A percentile compares a stretch with the other conserved stretches of the same genome.
Conservation (phyloP, 2,797 vertebrate genomes). For the Stomatorhinus walkeri region DNA sequence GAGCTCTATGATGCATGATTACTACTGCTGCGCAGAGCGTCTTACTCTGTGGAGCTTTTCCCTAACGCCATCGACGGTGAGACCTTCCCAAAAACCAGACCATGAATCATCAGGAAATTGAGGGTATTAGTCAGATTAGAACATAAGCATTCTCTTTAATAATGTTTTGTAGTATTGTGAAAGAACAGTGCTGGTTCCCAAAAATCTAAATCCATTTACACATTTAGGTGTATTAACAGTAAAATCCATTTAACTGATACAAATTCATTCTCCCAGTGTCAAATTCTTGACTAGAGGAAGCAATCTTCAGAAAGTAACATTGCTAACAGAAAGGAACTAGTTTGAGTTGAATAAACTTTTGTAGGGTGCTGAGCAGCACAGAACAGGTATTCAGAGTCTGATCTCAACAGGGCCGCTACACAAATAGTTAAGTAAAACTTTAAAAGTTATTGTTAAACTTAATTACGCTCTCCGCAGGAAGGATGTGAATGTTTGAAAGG, state of each 20-base stretch:
- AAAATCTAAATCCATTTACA: neutral
- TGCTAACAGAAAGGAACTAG: neutral
- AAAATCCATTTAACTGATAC: neutral
- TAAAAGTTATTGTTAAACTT: slow-evolving; percentile 19
- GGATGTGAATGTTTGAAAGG: slow-evolving; percentile 15
- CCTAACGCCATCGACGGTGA: neutral
- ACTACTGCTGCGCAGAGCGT: neutral
- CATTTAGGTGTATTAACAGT: neutral
- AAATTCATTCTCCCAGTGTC: neutral
- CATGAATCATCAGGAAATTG: neutral
- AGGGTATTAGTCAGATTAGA: neutral
- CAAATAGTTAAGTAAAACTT: slow-evolving; percentile 1
- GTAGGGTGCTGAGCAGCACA: neutral
- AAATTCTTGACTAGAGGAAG: neutral
- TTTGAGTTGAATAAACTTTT: neutral
- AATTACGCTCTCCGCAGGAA: slow-evolving; percentile 11
- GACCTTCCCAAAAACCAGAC: neutral
- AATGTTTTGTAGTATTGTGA: neutral
- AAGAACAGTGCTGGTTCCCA: neutral
- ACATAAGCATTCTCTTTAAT: neutral
- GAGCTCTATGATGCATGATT: neutral
- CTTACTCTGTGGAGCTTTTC: neutral
- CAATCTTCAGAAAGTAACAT: neutral
- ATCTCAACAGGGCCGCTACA: neutral
- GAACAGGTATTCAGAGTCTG: neutral